These are phyloP conservation scores for Leucopternis melanops DNA, from an alignment of 2,113 vertebrate species.

Conservation along the genomic window DNA sequence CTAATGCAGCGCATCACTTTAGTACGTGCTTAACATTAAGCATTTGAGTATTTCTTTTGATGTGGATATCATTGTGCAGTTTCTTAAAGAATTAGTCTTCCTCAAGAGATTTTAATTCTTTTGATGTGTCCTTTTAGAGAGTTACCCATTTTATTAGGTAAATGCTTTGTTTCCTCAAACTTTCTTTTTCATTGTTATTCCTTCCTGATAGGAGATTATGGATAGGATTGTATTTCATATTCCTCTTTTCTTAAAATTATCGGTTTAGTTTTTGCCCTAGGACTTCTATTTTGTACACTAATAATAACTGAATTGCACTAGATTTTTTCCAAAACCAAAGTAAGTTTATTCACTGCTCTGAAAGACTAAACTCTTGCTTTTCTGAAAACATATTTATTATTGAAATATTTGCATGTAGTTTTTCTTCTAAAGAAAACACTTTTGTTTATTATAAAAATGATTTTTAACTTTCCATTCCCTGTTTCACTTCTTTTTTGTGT, in stretches of 20 bases:
- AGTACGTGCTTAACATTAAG: not conserved
- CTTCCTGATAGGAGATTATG: not conserved
- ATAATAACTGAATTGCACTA: not conserved
- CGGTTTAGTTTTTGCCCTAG: not conserved
- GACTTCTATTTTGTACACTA: not conserved
- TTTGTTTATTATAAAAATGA: not conserved
- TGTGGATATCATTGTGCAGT: not conserved
- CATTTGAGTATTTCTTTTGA: not conserved
- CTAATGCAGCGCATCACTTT: fast-evolving
- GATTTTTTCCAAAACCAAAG: not conserved
- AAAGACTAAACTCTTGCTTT: not conserved
- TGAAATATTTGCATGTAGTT: not conserved
- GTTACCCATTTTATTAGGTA: not conserved
- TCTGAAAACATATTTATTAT: not conserved
- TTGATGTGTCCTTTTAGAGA: not conserved
- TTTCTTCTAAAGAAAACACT: not conserved
- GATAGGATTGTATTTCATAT: not conserved
- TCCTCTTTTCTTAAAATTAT: not conserved
- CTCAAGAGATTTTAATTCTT: not conserved
- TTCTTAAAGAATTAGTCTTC: not conserved
- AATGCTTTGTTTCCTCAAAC: not conserved
- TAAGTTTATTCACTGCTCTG: not conserved
- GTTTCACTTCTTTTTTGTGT: not conserved
- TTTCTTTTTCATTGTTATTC: not conserved
- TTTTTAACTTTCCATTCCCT: not conserved